Percentiles rank a stretch among this genome's conserved stretches.
Conservation (phyloP, 2,888 invertebrate genomes). For the Acrobeloides nanus region DNA sequence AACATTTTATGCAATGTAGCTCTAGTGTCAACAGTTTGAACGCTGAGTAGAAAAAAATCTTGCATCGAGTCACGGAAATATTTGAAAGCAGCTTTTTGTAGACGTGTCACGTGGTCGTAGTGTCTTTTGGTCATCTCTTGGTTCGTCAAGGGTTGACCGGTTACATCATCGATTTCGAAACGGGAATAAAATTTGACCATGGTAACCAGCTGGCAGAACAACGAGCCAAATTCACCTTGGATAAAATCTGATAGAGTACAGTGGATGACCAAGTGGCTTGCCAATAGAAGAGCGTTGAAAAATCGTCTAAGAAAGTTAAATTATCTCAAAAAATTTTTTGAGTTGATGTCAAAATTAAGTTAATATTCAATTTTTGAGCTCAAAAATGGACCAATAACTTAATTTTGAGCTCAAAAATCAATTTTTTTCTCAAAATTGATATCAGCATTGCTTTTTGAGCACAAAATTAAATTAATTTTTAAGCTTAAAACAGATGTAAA, state of each 20-base stretch:
- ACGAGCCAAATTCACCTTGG: conserved; percentile 36
- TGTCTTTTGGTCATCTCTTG: conserved; percentile 65
- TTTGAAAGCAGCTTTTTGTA: conserved; percentile 88
- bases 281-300: conserved; percentile 90
- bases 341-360: too few relatives aligned
- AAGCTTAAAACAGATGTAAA: too few relatives aligned
- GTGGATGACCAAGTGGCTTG: conserved; percentile 82
- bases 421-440: too few relatives aligned
- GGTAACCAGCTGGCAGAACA: conserved; percentile 71
- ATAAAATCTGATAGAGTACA: conserved; percentile 72
- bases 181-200: conserved; percentile 91
- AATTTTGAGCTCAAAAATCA: too few relatives aligned
- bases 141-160: conserved; percentile 37
- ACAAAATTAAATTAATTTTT: too few relatives aligned
- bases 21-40: conserved; percentile 86
- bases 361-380: too few relatives aligned
- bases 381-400: too few relatives aligned
- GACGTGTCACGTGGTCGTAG: conserved; percentile 79
- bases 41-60: conserved; percentile 81
- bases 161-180: conserved; percentile 85
- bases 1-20: conserved; percentile 41
- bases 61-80: conserved; percentile 59
- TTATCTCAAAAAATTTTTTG: too few relatives aligned
- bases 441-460: too few relatives aligned
- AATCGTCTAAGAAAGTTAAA: conserved; percentile 69